phyloP scores from a whole-genome alignment of 2,888 invertebrate species.

The Apomyelois bistriatella region DNA sequence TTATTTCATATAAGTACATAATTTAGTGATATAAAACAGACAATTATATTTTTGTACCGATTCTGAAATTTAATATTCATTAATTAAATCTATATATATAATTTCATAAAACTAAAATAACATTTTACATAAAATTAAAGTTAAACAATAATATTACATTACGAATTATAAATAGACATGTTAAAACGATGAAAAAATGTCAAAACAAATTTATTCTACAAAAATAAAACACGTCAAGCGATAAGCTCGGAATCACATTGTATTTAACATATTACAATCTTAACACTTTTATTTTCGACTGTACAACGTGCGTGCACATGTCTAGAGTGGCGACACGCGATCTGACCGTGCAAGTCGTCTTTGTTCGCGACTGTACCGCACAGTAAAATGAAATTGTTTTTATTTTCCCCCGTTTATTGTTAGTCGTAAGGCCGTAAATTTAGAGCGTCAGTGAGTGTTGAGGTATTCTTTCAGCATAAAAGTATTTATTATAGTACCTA shows the following conservation, averaged over 20 bases:
- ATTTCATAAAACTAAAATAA: too few relatives aligned
- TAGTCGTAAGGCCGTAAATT: constrained; percentile 3
- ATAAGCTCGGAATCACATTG: background rate
- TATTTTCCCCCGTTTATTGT: constrained; percentile 7
- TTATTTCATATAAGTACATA: too few relatives aligned
- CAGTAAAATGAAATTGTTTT: constrained; percentile 12
- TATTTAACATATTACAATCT: background rate
- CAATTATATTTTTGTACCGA: too few relatives aligned
- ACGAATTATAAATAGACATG: too few relatives aligned
- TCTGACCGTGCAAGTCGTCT: constrained; percentile 27
- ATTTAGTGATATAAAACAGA: too few relatives aligned
- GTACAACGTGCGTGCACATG: constrained; percentile 35
- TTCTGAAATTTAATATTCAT: too few relatives aligned
- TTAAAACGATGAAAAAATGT: background rate
- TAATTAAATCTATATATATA: too few relatives aligned
- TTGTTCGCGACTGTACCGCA: constrained; percentile 34
- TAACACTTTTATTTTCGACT: constrained; percentile 5
- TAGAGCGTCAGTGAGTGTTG: constrained; percentile 5
- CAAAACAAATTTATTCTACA: background rate
- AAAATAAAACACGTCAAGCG: background rate
- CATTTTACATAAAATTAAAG: too few relatives aligned
- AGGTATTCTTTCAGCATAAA: background rate
- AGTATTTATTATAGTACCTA: background rate
- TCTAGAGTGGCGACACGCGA: constrained; percentile 40
- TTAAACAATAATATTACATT: too few relatives aligned